Conservation (phyloP, 2,888 invertebrate genomes). For the Epirrhoe tristata region DNA sequence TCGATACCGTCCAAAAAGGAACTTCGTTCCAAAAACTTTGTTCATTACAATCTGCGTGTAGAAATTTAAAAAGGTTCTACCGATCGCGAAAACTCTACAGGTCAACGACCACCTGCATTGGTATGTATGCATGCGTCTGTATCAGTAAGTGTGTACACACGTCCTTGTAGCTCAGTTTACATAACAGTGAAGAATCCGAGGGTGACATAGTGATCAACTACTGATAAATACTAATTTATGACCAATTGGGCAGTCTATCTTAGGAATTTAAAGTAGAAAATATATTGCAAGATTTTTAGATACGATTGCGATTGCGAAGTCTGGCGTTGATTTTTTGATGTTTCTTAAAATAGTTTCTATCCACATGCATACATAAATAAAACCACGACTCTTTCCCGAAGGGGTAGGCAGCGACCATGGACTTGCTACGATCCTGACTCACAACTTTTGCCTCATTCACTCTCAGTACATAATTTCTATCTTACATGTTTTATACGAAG, state of each 20-base stretch:
- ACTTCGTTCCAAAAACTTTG: too few relatives aligned
- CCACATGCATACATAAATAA: too few relatives aligned
- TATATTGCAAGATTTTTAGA: conserved; percentile 3
- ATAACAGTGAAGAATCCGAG: conserved; percentile 33
- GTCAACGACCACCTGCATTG: conserved; percentile 60
- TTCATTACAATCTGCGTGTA: background rate
- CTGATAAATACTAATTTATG: conserved; percentile 46
- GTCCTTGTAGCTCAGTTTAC: conserved; percentile 56
- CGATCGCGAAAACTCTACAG: conserved; percentile 61
- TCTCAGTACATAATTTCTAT: too few relatives aligned
- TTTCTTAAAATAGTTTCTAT: too few relatives aligned
- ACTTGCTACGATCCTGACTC: too few relatives aligned
- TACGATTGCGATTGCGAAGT: background rate
- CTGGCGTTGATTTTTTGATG: too few relatives aligned
- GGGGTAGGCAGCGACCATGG: too few relatives aligned
- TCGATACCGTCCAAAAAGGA: too few relatives aligned
- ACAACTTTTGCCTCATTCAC: too few relatives aligned
- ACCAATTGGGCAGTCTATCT: conserved; percentile 34
- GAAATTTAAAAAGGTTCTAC: conserved; percentile 36
- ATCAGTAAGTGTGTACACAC: conserved; percentile 45
- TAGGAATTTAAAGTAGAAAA: conserved; percentile 39
- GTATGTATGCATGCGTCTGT: conserved; percentile 44
- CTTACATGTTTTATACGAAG: too few relatives aligned
- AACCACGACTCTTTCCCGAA: too few relatives aligned
- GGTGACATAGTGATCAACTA: conserved; percentile 40